Evolutionary conservation across 2,113 vertebrate species (phyloP).

Genomic region (Antechinus stuartii): DNA sequence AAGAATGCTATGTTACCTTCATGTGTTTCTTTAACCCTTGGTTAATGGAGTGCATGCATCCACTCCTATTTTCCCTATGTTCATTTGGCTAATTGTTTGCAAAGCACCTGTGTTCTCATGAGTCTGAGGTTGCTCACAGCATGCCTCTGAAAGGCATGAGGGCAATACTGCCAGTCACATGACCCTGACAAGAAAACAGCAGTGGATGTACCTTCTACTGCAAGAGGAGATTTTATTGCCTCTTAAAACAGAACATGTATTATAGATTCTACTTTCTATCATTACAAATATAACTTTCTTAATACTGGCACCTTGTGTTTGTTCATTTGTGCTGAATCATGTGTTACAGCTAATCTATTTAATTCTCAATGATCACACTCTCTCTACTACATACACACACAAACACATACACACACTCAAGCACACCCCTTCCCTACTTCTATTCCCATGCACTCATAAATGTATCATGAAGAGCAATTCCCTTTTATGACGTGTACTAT

Average conservation of each 20-base stretch:
- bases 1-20: slow-evolving; percentile 31
- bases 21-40: slow-evolving; percentile 8
- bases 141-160: slow-evolving; percentile 19
- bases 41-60: slow-evolving; percentile 11
- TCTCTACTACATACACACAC: background rate
- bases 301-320: slow-evolving; percentile 51
- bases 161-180: slow-evolving; percentile 22
- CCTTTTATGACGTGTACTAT: slow-evolving; percentile 84
- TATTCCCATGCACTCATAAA: background rate
- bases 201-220: background rate
- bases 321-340: slow-evolving; percentile 27
- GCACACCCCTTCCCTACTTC: background rate
- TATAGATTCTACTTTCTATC: background rate
- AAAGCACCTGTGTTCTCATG: slow-evolving; percentile 36
- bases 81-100: slow-evolving; percentile 23
- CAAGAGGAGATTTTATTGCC: background rate
- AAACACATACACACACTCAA: background rate
- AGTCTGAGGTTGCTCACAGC: slow-evolving; percentile 36
- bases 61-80: slow-evolving; percentile 38
- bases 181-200: slow-evolving; percentile 5
- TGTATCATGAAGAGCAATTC: slow-evolving; percentile 77
- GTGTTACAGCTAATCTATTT: slow-evolving; percentile 58
- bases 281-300: background rate
- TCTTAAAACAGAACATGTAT: slow-evolving; percentile 2
- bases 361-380: slow-evolving; percentile 37